Evolutionary conservation across 1,140 invertebrate species (phyloP).

Genomic region (Mesaphorura yosii): DNA sequence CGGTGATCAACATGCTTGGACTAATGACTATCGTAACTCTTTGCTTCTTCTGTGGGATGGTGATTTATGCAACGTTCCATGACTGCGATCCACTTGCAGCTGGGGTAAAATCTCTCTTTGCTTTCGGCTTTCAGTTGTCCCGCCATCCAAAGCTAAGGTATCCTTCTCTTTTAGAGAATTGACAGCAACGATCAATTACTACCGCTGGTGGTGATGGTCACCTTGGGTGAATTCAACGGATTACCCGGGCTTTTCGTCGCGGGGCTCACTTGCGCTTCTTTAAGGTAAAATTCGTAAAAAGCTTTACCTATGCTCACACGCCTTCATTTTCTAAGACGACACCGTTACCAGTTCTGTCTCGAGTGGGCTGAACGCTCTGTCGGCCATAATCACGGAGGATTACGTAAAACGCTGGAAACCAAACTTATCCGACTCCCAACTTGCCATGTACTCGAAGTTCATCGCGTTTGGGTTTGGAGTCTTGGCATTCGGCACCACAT

Average conservation of each 20-base stretch:
- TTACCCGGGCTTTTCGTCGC: conserved; percentile 70
- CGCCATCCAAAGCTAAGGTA: not conserved
- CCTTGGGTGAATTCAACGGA: conserved; percentile 52
- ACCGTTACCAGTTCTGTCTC: conserved; percentile 62
- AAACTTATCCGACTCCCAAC: conserved; percentile 7
- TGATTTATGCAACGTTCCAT: conserved; percentile 13
- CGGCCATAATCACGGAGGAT: conserved; percentile 81
- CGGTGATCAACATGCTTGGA: conserved; percentile 18
- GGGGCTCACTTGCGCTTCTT: conserved; percentile 57
- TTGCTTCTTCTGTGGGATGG: conserved; percentile 4
- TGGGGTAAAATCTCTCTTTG: conserved; percentile 2
- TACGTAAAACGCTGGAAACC: conserved; percentile 45
- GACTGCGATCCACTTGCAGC: conserved; percentile 14
- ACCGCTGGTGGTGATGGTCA: conserved; percentile 61
- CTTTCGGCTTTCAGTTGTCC: not conserved
- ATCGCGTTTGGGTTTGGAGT: conserved; percentile 12
- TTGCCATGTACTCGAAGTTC: conserved; percentile 17
- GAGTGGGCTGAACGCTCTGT: conserved; percentile 76
- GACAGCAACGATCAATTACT: conserved; percentile 47
- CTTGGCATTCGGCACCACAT: conserved; percentile 15
- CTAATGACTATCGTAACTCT: conserved; percentile 12
- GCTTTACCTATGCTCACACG: not conserved
- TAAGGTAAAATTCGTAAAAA: conserved; percentile 42
- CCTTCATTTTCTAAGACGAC: conserved; percentile 11
- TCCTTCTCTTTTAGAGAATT: not conserved